Conservation (phyloP, 2,113 vertebrate species). For the Hylia prasina region DNA sequence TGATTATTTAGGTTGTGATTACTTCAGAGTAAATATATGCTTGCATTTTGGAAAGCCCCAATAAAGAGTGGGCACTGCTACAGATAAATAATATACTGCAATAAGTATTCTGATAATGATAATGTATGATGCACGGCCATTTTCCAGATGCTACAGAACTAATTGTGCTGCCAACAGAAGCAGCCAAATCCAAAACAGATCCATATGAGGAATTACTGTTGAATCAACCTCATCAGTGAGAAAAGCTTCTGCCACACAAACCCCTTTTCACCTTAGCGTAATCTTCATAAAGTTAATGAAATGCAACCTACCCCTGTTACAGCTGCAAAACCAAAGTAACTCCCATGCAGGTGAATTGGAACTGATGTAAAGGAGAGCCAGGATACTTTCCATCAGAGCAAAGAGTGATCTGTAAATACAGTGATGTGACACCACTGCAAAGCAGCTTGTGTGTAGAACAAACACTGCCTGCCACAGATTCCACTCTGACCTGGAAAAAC, state of each 20-base stretch:
- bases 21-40: background rate
- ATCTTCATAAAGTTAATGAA: conserved; percentile 3
- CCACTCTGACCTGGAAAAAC: background rate
- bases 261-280: background rate
- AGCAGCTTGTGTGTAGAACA: accelerated
- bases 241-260: conserved; percentile 2
- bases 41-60: background rate
- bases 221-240: conserved; percentile 18
- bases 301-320: background rate
- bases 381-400: background rate
- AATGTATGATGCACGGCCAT: conserved; percentile 1
- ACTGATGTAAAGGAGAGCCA: background rate
- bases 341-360: background rate
- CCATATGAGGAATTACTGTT: conserved; percentile 10
- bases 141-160: conserved; percentile 43
- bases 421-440: background rate
- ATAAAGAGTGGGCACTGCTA: background rate
- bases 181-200: conserved; percentile 42
- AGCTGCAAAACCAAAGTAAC: background rate
- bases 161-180: conserved; percentile 45
- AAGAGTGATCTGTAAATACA: background rate
- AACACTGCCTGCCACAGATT: background rate
- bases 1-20: conserved; percentile 27
- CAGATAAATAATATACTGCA: background rate
- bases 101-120: background rate